phyloP scores from a whole-genome alignment of 2,113 vertebrate genomes.

The Platysternon megacephalum region DNA sequence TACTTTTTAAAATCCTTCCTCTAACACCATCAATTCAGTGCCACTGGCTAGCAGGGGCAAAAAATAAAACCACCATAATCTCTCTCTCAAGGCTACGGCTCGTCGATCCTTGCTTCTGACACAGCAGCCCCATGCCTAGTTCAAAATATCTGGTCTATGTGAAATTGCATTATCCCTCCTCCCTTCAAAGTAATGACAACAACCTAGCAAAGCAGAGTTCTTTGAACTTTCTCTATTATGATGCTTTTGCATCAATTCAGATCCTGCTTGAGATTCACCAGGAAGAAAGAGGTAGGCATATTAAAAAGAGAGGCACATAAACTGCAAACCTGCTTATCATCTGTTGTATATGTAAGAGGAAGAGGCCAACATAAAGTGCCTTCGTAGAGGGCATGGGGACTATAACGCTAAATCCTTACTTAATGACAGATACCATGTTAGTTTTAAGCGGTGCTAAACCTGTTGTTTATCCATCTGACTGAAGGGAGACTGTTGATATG shows the following conservation, averaged over 20 bases:
- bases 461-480: neutral
- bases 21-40: neutral
- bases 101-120: neutral
- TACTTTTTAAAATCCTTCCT: neutral
- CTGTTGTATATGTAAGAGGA: neutral
- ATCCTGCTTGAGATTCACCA: neutral
- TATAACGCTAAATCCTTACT: neutral
- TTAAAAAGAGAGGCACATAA: neutral
- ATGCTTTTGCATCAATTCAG: neutral
- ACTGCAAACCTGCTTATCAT: neutral
- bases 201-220: neutral
- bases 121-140: neutral
- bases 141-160: neutral
- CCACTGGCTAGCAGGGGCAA: neutral
- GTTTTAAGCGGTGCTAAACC: neutral
- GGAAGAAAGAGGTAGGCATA: neutral
- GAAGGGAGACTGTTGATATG: slow-evolving; percentile 3
- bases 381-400: neutral
- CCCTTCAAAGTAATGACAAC: neutral
- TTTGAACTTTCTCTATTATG: neutral
- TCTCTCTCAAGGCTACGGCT: neutral
- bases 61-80: neutral
- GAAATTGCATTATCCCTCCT: neutral
- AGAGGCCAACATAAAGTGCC: neutral
- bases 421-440: neutral